Evolutionary conservation across 2,888 invertebrate species (phyloP).

Genomic region (Rhaphigaster nebulosa): DNA sequence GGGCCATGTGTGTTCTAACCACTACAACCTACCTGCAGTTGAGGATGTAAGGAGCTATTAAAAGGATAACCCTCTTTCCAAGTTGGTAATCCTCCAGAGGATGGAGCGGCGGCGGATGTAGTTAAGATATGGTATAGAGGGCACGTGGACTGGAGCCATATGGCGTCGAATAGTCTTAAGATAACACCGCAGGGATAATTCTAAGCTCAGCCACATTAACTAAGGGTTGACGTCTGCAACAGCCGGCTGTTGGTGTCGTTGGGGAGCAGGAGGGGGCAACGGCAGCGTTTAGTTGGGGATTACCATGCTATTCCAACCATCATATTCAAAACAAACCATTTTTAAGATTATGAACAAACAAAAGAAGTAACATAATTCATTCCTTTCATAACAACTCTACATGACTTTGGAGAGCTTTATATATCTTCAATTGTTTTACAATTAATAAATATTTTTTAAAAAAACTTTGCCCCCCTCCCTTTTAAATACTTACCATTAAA

Average conservation of each 20-base stretch:
- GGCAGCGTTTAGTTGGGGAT: neutral
- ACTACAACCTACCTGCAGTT: neutral
- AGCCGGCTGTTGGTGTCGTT: neutral
- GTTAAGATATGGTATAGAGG: slow-evolving; percentile 2
- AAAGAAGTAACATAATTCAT: no score
- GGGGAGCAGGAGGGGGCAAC: neutral
- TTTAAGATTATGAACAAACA: no score
- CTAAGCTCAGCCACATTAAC: neutral
- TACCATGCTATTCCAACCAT: neutral
- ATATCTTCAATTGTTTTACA: no score
- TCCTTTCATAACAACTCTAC: no score
- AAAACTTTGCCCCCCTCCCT: no score
- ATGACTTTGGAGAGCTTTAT: no score
- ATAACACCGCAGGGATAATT: neutral
- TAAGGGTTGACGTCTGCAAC: neutral
- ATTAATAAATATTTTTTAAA: no score
- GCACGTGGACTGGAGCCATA: neutral
- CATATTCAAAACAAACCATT: no score
- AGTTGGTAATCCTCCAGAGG: neutral
- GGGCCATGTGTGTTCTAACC: neutral
- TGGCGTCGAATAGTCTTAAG: neutral
- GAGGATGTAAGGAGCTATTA: slow-evolving; percentile 34
- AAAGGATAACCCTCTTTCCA: neutral
- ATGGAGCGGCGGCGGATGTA: neutral
- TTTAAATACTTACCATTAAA: no score